These are phyloP conservation scores for Pteronura brasiliensis DNA, from an alignment of 2,113 vertebrate species.

Conservation along the genomic window DNA sequence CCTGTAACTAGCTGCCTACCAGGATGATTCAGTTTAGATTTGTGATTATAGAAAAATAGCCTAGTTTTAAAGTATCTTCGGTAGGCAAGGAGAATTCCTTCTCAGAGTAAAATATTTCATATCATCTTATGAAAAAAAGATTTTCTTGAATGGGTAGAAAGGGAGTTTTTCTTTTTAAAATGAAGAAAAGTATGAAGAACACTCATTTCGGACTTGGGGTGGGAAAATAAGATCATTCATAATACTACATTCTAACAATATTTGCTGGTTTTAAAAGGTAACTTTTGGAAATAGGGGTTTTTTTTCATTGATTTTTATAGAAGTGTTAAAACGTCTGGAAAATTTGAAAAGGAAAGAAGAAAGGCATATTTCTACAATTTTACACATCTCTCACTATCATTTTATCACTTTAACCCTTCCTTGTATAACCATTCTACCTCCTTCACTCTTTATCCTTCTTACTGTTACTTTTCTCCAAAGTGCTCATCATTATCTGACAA, in stretches of 20 bases:
- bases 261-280: neutral
- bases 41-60: neutral
- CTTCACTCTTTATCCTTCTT: neutral
- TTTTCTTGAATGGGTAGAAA: neutral
- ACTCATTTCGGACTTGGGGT: neutral
- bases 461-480: neutral
- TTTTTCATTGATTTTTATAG: neutral
- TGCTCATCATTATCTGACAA: neutral
- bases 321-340: neutral
- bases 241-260: neutral
- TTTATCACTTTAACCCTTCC: neutral
- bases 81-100: neutral
- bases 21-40: neutral
- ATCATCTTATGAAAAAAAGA: neutral
- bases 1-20: neutral
- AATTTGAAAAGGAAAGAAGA: neutral
- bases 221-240: slow-evolving; percentile 3
- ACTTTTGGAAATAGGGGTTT: neutral
- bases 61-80: neutral
- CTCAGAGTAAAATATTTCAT: neutral
- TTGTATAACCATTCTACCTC: neutral
- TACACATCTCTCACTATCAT: neutral
- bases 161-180: neutral
- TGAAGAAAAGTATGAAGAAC: neutral
- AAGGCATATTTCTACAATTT: neutral